Evolutionary conservation across 2,113 vertebrate genomes (phyloP).

Genomic region (Herpailurus yagouaroundi): DNA sequence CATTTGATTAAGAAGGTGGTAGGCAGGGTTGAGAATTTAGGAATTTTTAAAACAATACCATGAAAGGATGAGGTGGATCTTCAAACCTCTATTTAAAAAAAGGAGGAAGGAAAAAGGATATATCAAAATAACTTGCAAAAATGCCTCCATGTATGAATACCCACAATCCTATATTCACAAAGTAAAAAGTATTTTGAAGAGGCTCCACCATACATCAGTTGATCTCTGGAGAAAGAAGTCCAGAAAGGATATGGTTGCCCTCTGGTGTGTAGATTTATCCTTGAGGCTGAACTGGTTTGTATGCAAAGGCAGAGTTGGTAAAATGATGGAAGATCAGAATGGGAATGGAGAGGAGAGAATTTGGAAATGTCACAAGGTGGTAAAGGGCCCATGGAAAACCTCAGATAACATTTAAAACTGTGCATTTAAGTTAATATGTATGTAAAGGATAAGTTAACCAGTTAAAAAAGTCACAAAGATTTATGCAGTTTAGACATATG

Average conservation of each 20-base stretch:
- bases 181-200: slow-evolving; percentile 4
- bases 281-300: background rate
- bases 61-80: background rate
- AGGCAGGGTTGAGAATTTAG: background rate
- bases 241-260: background rate
- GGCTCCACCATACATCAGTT: background rate
- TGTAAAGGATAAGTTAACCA: background rate
- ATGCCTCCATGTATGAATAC: background rate
- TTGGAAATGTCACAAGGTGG: background rate
- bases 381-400: background rate
- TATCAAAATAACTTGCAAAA: slow-evolving; percentile 17
- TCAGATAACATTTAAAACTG: background rate
- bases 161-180: background rate
- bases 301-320: background rate
- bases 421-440: background rate
- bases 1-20: slow-evolving; percentile 43
- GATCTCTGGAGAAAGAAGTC: background rate
- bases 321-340: background rate
- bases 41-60: background rate
- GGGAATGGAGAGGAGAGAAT: background rate
- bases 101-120: background rate
- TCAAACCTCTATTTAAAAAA: background rate
- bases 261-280: background rate
- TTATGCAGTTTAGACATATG: background rate
- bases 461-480: background rate